Base-by-base conservation (phyloP, 2,797 vertebrate species). In the Rhinogobio ventralis region DNA sequence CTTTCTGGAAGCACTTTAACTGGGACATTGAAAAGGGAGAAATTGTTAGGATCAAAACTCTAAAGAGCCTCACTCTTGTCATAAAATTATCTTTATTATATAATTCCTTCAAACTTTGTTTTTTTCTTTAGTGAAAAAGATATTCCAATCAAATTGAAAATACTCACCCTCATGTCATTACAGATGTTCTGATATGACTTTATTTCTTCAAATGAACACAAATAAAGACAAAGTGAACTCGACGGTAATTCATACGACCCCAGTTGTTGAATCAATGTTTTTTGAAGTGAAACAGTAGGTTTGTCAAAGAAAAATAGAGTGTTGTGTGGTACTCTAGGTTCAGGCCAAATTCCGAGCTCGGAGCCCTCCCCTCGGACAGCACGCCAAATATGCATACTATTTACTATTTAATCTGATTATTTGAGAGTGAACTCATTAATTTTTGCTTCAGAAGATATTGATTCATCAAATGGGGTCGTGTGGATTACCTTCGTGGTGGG, bases 1-100 rank as follows among this genome's bases (percentile, higher is more conserved):
- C 97, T 97, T 0, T 87, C 91, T 30, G 95, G 92, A 64, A 93
- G 91, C 79, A 93, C 91, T 93, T 97, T 97, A 86, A 93, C 97
- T 99, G 88, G 49, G 88, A 90, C 90, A 82, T 55, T 55, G 30
- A 83, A 66, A 39, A 75, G 17, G 76, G 53, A 51, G 5, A 76
- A 23, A 30, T 36, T 15, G 46, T 20, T 36, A 20, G 3, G 19
- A 67, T 66, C 9, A 51, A 42, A 64, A 30, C 14, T 17, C 28
- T 17, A 15, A 30, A 68, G 33, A 53, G 19, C 11, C 51, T 67
- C 3, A 60, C 9, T 23, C 39, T 67, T 17, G 4, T n/a, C 20
- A 78, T 7, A 42, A n/a, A 10, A 51, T 13, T 49, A 45, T 9
- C 7, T 25, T 64, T 84, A 49, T 23, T 46, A 83, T 77, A 25